Conservation (phyloP, 2,113 vertebrate species). For the Megaptera novaeangliae region DNA sequence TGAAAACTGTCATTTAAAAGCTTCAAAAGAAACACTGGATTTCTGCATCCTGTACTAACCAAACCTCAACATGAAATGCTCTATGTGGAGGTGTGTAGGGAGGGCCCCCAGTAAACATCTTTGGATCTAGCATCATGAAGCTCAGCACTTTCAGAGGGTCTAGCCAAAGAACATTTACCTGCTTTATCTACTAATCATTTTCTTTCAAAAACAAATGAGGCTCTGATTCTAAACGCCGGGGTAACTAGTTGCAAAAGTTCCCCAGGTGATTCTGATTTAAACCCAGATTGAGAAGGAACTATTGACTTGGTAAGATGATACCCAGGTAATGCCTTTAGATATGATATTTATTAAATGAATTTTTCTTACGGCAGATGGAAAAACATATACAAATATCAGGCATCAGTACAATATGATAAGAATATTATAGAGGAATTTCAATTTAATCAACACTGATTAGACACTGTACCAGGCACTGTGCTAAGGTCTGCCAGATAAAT, state of each 20-base stretch:
- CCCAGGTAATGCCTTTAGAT: not conserved
- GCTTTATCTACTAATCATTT: not conserved
- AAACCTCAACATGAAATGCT: not conserved
- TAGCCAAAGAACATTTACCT: not conserved
- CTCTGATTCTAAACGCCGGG: not conserved
- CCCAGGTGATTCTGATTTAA: not conserved
- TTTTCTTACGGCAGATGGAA: not conserved
- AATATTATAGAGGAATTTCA: not conserved
- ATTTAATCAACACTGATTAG: not conserved
- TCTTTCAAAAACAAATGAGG: not conserved
- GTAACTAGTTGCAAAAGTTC: not conserved
- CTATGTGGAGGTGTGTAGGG: not conserved
- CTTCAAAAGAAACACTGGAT: not conserved
- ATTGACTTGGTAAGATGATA: not conserved
- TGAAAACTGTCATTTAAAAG: constrained; percentile 19
- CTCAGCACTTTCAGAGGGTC: not conserved
- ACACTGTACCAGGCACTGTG: not conserved
- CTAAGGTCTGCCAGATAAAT: not conserved
- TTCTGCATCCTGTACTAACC: not conserved
- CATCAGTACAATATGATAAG: not conserved
- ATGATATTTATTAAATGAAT: not conserved
- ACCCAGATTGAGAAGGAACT: not conserved
- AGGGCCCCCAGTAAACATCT: not conserved
- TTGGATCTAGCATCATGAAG: not conserved
- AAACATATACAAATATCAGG: not conserved